Evolutionary conservation across 2,113 vertebrate species (phyloP), one percentile per base, ranked within the genome.

Genomic region (Anolis sagrei): DNA sequence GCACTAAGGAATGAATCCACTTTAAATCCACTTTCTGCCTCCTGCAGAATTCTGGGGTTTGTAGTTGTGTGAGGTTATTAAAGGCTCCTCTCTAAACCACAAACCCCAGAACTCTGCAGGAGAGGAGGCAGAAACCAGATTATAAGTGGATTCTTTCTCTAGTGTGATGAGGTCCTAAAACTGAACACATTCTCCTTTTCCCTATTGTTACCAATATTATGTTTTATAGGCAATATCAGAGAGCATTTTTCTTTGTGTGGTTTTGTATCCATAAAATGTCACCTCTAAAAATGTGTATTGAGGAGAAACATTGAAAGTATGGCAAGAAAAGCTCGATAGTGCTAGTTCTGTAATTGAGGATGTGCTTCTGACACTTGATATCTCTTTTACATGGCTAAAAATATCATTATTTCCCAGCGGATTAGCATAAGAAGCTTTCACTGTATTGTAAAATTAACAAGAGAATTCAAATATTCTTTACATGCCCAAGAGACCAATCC

Each of bases 111-210:
- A n/a, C n/a, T n/a, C n/a, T n/a, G n/a, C n/a, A n/a, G n/a, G n/a
- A n/a, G n/a, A n/a, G n/a, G n/a, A n/a, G n/a, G n/a, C n/a, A n/a
- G n/a, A n/a, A n/a, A n/a, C n/a, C n/a, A n/a, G n/a, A n/a, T n/a
- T n/a, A n/a, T n/a, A n/a, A n/a, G n/a, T n/a, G n/a, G n/a, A n/a
- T n/a, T n/a, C n/a, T n/a, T n/a, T n/a, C n/a, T n/a, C n/a, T n/a
- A n/a, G n/a, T n/a, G n/a, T n/a, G n/a, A n/a, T n/a, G n/a, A n/a
- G n/a, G n/a, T n/a, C n/a, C 39, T 44, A 44, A 4, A 44, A 44
- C 39, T 18, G 87, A 84, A 85, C 90, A 18, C 79, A 89, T 39
- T 36, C 68, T 51, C 78, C 0, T 88, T 83, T 83, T 85, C 89
- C 49, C 16, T n/a, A 79, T 84, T 86, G 54, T 29, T 0, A 2